Conservation (phyloP, 1,140 invertebrate genomes). For the Ladona fulva region DNA sequence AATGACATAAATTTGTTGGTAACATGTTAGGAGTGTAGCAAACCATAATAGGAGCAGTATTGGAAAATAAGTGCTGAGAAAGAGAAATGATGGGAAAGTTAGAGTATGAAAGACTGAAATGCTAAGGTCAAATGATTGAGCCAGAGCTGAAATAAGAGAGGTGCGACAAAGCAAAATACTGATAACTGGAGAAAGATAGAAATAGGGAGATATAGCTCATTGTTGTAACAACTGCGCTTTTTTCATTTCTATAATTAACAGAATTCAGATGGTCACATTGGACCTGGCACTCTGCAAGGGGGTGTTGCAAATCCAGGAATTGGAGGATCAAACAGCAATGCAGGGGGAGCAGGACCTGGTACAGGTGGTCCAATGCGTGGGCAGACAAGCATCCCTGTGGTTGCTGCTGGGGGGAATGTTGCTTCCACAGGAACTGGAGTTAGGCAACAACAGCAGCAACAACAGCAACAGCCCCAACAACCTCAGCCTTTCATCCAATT, state of each 20-base stretch:
- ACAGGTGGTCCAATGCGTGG: background rate
- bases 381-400: background rate
- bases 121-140: too few relatives aligned
- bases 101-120: too few relatives aligned
- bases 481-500: slow-evolving; percentile 29
- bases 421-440: background rate
- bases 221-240: too few relatives aligned
- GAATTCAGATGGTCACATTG: background rate
- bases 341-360: background rate
- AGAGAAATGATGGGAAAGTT: too few relatives aligned
- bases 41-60: too few relatives aligned
- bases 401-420: background rate
- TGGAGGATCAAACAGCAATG: background rate
- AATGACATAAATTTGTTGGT: too few relatives aligned
- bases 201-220: too few relatives aligned
- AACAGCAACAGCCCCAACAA: background rate
- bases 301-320: background rate
- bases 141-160: too few relatives aligned
- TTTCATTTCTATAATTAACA: background rate
- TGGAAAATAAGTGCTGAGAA: too few relatives aligned
- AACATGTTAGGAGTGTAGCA: too few relatives aligned
- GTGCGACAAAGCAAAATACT: too few relatives aligned
- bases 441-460: background rate
- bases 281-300: background rate
- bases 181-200: too few relatives aligned